A percentile compares a stretch with the other conserved stretches of the same genome.
phyloP scores from a whole-genome alignment of 1,140 invertebrate species.

The Nasonia vitripennis region DNA sequence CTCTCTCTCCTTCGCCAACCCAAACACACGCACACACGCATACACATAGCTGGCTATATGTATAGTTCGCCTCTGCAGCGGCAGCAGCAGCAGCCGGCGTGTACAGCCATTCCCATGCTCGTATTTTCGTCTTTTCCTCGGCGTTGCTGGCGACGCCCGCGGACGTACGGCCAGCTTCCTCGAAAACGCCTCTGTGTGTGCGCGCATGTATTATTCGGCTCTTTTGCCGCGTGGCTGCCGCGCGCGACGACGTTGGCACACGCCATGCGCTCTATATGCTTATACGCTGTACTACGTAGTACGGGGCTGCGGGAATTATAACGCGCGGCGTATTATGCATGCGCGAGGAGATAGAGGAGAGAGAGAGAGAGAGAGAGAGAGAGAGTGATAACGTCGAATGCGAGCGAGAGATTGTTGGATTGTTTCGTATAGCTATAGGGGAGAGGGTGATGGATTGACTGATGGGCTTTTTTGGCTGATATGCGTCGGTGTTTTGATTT shows the following conservation, averaged over 20 bases:
- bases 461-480: no score
- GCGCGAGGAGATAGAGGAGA: no score
- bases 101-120: conserved; percentile 37
- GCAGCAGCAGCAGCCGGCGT: not conserved
- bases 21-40: not conserved
- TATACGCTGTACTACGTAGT: not conserved
- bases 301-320: not conserved
- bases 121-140: conserved; percentile 49
- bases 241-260: conserved; percentile 14
- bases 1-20: not conserved
- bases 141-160: conserved; percentile 6
- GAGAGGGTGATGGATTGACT: no score
- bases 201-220: not conserved
- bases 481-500: no score
- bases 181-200: not conserved
- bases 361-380: no score
- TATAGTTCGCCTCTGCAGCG: not conserved
- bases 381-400: not conserved
- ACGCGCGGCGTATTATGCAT: not conserved
- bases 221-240: not conserved
- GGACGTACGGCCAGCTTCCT: not conserved
- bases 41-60: not conserved
- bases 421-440: no score
- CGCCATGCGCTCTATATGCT: not conserved
- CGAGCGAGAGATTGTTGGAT: no score